Evolutionary conservation across 2,797 vertebrate species (phyloP), one percentile per base, ranked within the genome.

Genomic region (Pyrocephalus nanus): DNA sequence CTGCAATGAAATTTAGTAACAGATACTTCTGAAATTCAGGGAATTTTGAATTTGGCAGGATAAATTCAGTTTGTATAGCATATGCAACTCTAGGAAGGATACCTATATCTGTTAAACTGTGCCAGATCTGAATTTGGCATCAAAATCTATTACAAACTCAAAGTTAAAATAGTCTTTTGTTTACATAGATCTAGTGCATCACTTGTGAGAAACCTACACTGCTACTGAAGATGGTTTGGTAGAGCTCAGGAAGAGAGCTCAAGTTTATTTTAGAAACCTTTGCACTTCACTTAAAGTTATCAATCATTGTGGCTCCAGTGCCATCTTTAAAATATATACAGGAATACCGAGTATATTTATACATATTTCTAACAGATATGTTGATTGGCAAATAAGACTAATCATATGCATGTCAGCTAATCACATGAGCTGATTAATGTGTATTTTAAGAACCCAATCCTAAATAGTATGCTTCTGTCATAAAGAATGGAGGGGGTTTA

Each of bases 151-250:
- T 86, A 78, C 36, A 86, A 86, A 79, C 38, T 91, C 43, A 36
- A 64, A 86, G 50, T 95, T 86, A 72, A 84, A 94, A 72, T 69
- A 86, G 43, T 40, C 58, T 90, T 95, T 75, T 96, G 75, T 93
- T 90, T 87, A 66, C 45, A 51, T 51, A 47, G 20, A 34, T 42
- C 40, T 77, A 75, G 50, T 54, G 48, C 45, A 77, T 51, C 61
- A 51, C 53, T 72, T 88, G 51, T 66, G 40, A 92, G 62, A 86
- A 89, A 60, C 36, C 34, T 53, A 12, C 45, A 30, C 58, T 90
- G 67, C 66, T 75, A 62, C 66, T 60, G 76, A 69, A 75, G 47
- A 65, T 43, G 17, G 32, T 84, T 71, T 66, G 43, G 27, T 76
- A 42, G 71, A 88, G 67, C 57, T 79, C 60, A 67, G 77, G 84